Conservation (phyloP, 2,888 invertebrate species). For the Cenopis cana region DNA sequence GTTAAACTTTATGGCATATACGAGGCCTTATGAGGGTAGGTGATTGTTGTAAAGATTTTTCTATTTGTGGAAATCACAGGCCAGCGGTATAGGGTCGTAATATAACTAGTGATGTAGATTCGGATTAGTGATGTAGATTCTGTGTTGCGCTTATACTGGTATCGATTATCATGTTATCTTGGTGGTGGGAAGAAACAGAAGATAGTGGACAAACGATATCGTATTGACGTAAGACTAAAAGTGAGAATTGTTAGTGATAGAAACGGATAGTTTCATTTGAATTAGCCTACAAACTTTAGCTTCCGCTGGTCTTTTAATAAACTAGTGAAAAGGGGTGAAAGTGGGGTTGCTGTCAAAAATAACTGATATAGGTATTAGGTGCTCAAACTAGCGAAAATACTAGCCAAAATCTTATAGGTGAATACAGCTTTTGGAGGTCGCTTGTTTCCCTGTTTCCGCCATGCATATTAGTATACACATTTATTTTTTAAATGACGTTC, state of each 20-base stretch:
- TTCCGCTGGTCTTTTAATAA: not conserved
- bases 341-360: not conserved
- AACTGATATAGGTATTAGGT: not conserved
- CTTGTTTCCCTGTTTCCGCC: not conserved
- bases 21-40: slow-evolving; percentile 1
- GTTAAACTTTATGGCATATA: no score
- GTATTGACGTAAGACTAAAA: slow-evolving; percentile 1
- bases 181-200: not conserved
- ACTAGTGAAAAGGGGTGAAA: not conserved
- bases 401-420: not conserved
- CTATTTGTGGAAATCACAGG: not conserved
- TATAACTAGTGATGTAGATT: slow-evolving; percentile 1
- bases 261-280: not conserved
- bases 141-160: not conserved
- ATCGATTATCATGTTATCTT: not conserved
- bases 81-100: not conserved
- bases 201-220: not conserved
- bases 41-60: slow-evolving; percentile 3
- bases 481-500: no score
- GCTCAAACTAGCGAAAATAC: not conserved
- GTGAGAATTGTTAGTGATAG: slow-evolving; percentile 17
- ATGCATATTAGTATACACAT: no score
- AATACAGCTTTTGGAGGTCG: not conserved
- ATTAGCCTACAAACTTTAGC: not conserved
- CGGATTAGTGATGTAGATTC: slow-evolving; percentile 3